Conservation (phyloP, 2,113 vertebrate species). For the Galbula dea region DNA sequence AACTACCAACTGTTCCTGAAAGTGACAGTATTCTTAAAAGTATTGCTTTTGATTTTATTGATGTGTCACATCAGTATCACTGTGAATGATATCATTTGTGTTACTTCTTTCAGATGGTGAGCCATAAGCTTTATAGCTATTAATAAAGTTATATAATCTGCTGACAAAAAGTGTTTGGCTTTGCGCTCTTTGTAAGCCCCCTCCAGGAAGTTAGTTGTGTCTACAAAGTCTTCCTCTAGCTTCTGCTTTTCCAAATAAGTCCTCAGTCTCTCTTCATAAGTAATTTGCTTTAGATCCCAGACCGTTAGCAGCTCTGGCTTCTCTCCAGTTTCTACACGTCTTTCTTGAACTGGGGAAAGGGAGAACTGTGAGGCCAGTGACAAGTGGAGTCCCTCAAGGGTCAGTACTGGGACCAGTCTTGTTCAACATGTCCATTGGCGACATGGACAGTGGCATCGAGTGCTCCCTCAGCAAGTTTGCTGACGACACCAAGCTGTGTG, state of each 20-base stretch:
- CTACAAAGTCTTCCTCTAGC: neutral
- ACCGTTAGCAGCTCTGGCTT: neutral
- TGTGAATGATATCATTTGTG: neutral
- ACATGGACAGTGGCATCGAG: no score
- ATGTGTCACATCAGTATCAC: accelerated
- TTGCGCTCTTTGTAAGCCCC: accelerated
- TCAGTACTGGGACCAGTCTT: no score
- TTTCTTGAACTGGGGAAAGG: neutral
- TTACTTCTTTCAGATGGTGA: neutral
- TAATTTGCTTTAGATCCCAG: neutral
- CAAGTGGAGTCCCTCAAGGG: no score
- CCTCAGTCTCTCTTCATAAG: neutral
- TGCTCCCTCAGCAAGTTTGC: no score
- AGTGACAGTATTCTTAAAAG: neutral
- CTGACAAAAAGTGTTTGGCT: neutral
- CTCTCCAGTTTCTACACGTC: neutral
- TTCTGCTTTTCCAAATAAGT: neutral
- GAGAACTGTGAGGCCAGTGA: neutral
- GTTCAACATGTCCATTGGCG: no score
- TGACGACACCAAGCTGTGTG: no score
- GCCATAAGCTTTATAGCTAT: neutral
- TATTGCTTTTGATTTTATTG: no score
- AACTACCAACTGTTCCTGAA: neutral
- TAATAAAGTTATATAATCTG: neutral
- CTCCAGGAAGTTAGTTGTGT: neutral